Base-by-base conservation (phyloP, 92 coral and sea anemone species). In the Anthopleura xanthogrammica region DNA sequence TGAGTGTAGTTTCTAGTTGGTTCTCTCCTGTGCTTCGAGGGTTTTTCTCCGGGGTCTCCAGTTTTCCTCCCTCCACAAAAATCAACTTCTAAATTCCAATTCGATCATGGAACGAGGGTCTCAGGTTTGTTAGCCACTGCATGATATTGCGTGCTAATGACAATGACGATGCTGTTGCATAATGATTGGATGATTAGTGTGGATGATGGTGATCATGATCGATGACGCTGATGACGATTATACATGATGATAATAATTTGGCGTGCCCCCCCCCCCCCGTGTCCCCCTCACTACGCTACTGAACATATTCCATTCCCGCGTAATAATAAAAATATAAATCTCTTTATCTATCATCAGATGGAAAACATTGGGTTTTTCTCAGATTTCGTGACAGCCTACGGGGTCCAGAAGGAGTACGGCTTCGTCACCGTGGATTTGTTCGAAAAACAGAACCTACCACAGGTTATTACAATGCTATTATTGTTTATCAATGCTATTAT, bases 341-440 rank as follows among this genome's bases (percentile, higher is more conserved):
- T 29, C 12, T 20, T 12, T 77, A n/a, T 2, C 17, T 77, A 13
- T 55, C 19, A 54, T 75, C 86, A 93, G 97, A 93, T 93, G 97
- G 97, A 93, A 60, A 93, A 93, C 77, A 93, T 93, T 81, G 94
- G 92, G 52, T 88, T 76, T 79, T 93, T 93, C 80, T 86, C 90
- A 40, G 88, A 91, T 56, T 93, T 93, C 73, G 86, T 86, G n/a
- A 83, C 81, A 16, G 75, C 68, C 4, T 91, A 91, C 57, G 95
- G 95, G 1, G 85, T 95, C 24, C 92, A 87, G 17, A 43, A 64
- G 16, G 92, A 90, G 77, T 94, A 96, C 62, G 85, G 73, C 36
- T 96, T 96, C 84, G 99, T 96, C 1, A 96, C 99, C 0, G 94
- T 92, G 5, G 99, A 96, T 72, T 87, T 96, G 84, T 94, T 86